Percentiles rank a stretch among this genome's conserved stretches.
Conservation (phyloP, 2,113 vertebrate genomes). For the Cercopithecus mona region DNA sequence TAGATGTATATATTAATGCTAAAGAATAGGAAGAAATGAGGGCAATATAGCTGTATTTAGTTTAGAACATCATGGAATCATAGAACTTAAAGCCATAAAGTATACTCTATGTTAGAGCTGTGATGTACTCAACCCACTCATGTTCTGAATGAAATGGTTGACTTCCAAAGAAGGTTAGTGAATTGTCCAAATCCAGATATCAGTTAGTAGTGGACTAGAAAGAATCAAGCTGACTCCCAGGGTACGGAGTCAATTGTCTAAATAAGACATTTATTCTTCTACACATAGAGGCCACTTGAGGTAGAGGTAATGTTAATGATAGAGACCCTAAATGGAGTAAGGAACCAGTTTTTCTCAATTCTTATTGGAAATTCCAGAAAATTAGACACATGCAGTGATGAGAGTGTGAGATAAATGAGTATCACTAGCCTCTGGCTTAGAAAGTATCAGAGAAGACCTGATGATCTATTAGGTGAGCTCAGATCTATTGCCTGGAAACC, state of each 20-base stretch:
- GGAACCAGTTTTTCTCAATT: neutral
- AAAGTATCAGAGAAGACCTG: neutral
- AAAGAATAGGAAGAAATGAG: neutral
- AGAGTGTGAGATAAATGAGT: neutral
- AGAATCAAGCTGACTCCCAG: neutral
- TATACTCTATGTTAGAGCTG: neutral
- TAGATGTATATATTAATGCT: neutral
- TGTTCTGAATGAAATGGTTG: slow-evolving; percentile 13
- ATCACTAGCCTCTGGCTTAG: neutral
- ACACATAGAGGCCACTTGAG: neutral
- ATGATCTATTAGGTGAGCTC: neutral
- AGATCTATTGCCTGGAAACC: neutral
- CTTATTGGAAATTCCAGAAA: neutral
- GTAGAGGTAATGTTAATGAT: neutral
- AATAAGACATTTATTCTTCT: neutral
- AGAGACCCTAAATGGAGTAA: neutral
- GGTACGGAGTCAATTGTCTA: neutral
- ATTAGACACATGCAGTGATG: neutral
- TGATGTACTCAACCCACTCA: neutral
- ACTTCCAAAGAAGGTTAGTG: neutral
- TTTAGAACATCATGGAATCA: neutral
- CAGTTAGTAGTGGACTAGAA: neutral
- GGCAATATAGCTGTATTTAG: neutral
- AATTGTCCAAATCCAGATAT: neutral
- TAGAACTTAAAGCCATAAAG: neutral